Conservation (phyloP, 2,888 invertebrate species). For the Lissonota sp. region DNA sequence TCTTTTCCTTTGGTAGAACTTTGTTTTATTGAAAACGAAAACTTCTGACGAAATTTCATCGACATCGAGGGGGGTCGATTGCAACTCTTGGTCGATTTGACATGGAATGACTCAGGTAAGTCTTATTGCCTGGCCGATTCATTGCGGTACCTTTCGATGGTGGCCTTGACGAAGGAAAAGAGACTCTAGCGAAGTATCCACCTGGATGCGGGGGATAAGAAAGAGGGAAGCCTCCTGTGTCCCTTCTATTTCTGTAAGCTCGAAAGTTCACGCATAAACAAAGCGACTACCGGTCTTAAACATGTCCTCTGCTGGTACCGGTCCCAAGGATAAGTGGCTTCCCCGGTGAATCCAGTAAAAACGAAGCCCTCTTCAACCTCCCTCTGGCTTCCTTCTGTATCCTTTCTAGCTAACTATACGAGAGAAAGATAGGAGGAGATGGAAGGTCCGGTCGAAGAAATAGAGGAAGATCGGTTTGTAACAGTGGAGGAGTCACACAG, state of each 20-base stretch:
- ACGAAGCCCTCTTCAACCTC: constrained; percentile 30
- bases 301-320: constrained; percentile 65
- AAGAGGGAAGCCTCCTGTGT: too few species aligned
- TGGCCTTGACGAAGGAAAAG: background rate
- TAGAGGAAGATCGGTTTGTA: constrained; percentile 44
- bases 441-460: constrained; percentile 54
- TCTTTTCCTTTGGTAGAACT: too few species aligned
- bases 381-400: constrained; percentile 2
- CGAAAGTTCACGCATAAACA: constrained; percentile 74
- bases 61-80: too few species aligned
- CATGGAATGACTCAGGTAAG: too few species aligned
- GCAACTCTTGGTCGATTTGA: too few species aligned
- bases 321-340: constrained; percentile 66
- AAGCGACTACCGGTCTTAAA: constrained; percentile 78
- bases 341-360: constrained; percentile 58
- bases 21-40: too few species aligned
- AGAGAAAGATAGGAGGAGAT: constrained; percentile 60
- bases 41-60: too few species aligned
- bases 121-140: constrained; percentile 27
- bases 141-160: constrained; percentile 2
- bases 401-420: constrained; percentile 4
- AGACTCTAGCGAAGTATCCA: too few species aligned
- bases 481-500: constrained; percentile 15
- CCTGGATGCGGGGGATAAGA: background rate
- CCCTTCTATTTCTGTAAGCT: constrained; percentile 57